Conservation (phyloP, 2,888 invertebrate genomes). For the Poecilus cupreus region DNA sequence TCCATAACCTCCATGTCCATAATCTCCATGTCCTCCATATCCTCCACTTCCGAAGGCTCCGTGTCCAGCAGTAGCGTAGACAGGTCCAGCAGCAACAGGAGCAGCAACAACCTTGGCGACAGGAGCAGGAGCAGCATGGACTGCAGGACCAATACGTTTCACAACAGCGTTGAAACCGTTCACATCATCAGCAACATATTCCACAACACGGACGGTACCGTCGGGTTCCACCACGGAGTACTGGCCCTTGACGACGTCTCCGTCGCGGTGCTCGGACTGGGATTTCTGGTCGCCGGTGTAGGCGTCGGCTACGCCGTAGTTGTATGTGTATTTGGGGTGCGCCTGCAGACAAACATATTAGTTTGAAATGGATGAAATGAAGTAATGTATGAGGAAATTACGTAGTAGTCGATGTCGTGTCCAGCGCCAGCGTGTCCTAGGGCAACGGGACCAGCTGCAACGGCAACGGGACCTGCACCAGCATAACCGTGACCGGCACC, state of each 20-base stretch:
- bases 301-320: constrained; percentile 79
- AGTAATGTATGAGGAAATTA: background rate
- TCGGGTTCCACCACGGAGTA: constrained; percentile 72
- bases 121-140: constrained; percentile 60
- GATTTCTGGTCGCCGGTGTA: constrained; percentile 78
- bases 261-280: constrained; percentile 78
- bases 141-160: constrained; percentile 67
- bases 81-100: constrained; percentile 44
- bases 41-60: constrained; percentile 35
- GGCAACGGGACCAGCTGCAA: constrained; percentile 35
- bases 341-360: constrained; percentile 69
- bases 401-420: constrained; percentile 59
- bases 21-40: constrained; percentile 61
- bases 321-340: constrained; percentile 77
- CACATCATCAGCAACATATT: constrained; percentile 66
- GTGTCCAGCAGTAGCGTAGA: constrained; percentile 63
- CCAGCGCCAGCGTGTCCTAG: constrained; percentile 58
- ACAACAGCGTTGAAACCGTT: constrained; percentile 69
- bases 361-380: background rate
- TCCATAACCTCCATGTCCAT: constrained; percentile 35
- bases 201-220: constrained; percentile 71
- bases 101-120: constrained; percentile 60
- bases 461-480: constrained; percentile 30
- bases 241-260: constrained; percentile 76
- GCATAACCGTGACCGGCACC: constrained; percentile 54